Conservation (phyloP, 2,888 invertebrate species). For the Villa cingulata region DNA sequence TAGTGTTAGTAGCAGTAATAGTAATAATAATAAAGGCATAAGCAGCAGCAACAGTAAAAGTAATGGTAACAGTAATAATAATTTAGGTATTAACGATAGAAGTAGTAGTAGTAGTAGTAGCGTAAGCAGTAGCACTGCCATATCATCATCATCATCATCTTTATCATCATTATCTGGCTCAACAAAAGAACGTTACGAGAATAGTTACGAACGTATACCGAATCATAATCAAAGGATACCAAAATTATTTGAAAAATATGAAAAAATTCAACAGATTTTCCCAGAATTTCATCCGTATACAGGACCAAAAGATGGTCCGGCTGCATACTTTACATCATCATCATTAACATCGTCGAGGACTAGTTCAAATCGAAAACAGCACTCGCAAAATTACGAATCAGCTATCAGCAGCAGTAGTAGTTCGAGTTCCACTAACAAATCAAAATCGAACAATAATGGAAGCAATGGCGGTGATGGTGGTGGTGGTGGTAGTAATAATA, state of each 20-base stretch:
- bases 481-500: constrained; percentile 9
- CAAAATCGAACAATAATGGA: neutral
- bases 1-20: constrained; percentile 5
- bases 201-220: constrained; percentile 4
- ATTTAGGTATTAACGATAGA: constrained; percentile 4
- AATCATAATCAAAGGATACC: constrained; percentile 44
- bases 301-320: constrained; percentile 16
- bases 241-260: constrained; percentile 56
- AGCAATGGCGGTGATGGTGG: constrained; percentile 9
- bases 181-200: constrained; percentile 6
- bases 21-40: neutral
- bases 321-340: constrained; percentile 15
- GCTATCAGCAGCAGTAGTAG: constrained; percentile 9
- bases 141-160: constrained; percentile 6
- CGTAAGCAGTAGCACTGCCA: neutral
- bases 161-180: constrained; percentile 2
- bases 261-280: constrained; percentile 64
- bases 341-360: constrained; percentile 12
- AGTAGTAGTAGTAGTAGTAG: neutral
- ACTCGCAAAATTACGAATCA: neutral
- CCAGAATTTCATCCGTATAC: constrained; percentile 48
- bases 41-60: constrained; percentile 7
- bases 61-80: constrained; percentile 5
- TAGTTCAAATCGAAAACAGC: constrained; percentile 14
- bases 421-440: constrained; percentile 8